Base-by-base conservation (phyloP, 2,888 invertebrate species). In the Diaprepes abbreviatus region DNA sequence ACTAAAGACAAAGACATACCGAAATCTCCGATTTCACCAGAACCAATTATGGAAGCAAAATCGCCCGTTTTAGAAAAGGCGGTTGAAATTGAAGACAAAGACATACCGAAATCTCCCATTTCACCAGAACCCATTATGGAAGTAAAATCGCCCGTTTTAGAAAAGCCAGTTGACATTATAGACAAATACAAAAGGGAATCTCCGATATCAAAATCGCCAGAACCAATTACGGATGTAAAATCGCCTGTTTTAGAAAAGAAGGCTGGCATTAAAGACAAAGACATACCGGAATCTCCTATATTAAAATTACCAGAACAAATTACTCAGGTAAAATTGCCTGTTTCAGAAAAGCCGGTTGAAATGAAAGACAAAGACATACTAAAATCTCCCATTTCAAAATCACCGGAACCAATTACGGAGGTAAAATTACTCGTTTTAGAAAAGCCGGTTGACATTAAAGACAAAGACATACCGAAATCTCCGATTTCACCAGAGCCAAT, bases 391-490 rank as follows among this genome's bases (percentile, higher is more conserved):
- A 3, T 14, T 12, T 36, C 12, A 3, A 12, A 12, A 36, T 3
- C 36, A 2, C n/a, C 14, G 1, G 19, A 19, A 19, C n/a, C 19
- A 6, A 2, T 40, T 4, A 1, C 1, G 2, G 19, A 21, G 2
- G 17, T 1, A 1, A 45, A 45, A 19, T 45, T 9, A 19, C 45
- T n/a, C 2, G 12, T 36, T 12, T 7, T 12, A 10, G 10, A 31
- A 35, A 14, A 19, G 16, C 24, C 14, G 10, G 10, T 10, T 10
- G 9, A 33, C 2, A 3, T 9, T 5, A 33, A 6, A 10, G 33
- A 33, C 9, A 50, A 54, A 54, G 45, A 43, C 4, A 14, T 14
- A 35, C 45, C 50, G 17, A 70, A 65, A 48, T 59, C 33, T 10
- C 33, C 33, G 3, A 9, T 10, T 33, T 33, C 48, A n/a, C n/a